Conservation (phyloP, 2,888 invertebrate genomes). For the Zygaena filipendulae region DNA sequence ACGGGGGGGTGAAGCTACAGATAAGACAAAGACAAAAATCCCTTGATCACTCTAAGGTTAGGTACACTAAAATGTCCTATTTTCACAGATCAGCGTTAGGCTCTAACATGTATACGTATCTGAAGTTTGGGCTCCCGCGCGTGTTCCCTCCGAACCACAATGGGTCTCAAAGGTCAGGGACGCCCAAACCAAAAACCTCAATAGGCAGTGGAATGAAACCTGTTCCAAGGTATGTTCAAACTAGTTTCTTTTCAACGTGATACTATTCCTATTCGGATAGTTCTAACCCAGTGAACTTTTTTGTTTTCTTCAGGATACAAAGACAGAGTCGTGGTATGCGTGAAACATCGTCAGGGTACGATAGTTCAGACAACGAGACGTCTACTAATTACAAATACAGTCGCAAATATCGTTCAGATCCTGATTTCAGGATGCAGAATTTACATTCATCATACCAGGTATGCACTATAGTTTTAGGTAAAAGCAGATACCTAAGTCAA, state of each 20-base stretch:
- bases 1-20: no score
- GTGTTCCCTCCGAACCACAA: conserved; percentile 89
- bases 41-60: no score
- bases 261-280: no score
- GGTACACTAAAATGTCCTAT: no score
- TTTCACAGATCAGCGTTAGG: conserved; percentile 80
- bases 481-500: background rate
- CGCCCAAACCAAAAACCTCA: conserved; percentile 67
- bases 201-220: conserved; percentile 67
- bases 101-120: conserved; percentile 92
- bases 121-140: conserved; percentile 92
- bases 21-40: no score
- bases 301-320: conserved; percentile 46
- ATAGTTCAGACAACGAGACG: conserved; percentile 88
- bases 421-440: conserved; percentile 81
- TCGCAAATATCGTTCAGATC: conserved; percentile 86
- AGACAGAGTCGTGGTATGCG: conserved; percentile 73
- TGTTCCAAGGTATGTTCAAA: conserved; percentile 51
- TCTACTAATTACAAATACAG: conserved; percentile 72
- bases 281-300: no score
- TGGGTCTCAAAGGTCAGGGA: conserved; percentile 75
- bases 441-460: conserved; percentile 68
- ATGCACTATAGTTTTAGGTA: conserved; percentile 5
- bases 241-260: no score
- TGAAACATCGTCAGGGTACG: conserved; percentile 92